Base-by-base conservation (phyloP, 1,140 invertebrate species). In the Sinella curviseta region DNA sequence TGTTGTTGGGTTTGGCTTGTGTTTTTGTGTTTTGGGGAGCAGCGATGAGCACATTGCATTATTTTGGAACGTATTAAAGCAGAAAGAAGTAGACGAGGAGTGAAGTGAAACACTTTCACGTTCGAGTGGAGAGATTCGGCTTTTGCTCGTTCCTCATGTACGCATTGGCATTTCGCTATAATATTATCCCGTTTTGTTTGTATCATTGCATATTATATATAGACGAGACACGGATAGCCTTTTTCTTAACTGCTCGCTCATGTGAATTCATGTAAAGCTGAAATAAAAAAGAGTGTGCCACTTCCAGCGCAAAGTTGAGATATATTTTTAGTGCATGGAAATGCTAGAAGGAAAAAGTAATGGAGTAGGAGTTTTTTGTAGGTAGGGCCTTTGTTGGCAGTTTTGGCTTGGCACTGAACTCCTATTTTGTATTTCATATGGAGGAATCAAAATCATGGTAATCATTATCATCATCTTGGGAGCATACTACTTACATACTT, bases 251-350 rank as follows among this genome's bases (percentile, higher is more conserved):
- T 70, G 65, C 65, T 70, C 65, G 65, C 65, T 70, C 65, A 70
- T 70, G 65, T 70, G 65, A 33, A 70, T 70, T 70, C 65, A 70
- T 70, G 65, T 70, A 70, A 26, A 65, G 57, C 16, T 65, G 57
- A 16, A 65, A 65, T 65, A 65, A 48, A 20, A 48, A 48, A 48
- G 39, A 48, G 39, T 48, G 39, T 48, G 8, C 39, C 20, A 48
- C 8, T 48, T 48, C 39, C 39, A 20, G 20, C 20, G 8, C 39
- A n/a, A 65, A 65, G 57, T n/a, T n/a, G 26, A 8, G 26, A 65
- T 26, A 26, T 12, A 65, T 26, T 65, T 17, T 17, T 8, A 65
- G 57, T 65, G 4, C 57, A 26, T 8, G 57, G 65, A 33, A 4
- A 12, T 70, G 65, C 26, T 14, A 70, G 14, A 26, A 65, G 24